Base-by-base conservation (phyloP, 2,888 invertebrate genomes). In the Drosophila algonquin region DNA sequence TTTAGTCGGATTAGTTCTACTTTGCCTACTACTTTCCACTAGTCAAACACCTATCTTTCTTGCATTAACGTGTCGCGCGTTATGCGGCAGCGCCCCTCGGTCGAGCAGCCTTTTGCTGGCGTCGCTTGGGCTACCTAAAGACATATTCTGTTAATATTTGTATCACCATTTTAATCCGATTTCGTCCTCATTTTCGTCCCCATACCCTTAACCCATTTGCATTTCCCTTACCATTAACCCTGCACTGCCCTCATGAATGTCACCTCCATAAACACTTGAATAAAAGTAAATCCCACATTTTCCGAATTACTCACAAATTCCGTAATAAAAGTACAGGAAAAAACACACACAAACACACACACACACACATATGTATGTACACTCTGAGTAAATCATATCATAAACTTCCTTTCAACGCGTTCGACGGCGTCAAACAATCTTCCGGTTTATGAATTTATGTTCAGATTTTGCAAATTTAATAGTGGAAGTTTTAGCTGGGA, bases 241-340 rank as follows among this genome's bases (percentile, higher is more conserved):
- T 53, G 57, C 70, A 70, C 45, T 70, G 71, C 40, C 46, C 65
- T 64, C 65, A 67, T 48, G 53, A 54, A 63, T 71, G 71, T 71
- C 71, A 57, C 65, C 64, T 65, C 50, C 65, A 65, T 65, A 40
- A 65, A 56, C 56, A 9, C 45, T 35, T n/a, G 46, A 40, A 54
- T 40, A 21, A 14, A 40, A 18, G 18, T 16, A 32, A 53, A 35
- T 14, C 40, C 14, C 40, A n/a, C 58, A 54, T 54, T 65, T 69
- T 67, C 54, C 65, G 75, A 80, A 76, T 85, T 74, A 71, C 69
- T 82, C 75, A 78, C 82, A 82, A 63, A 55, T 63, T 82, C 76
- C 65, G 71, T 73, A 71, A 74, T 76, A 74, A 76, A 82, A 40
- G 14, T 14, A 78, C 24, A 51, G 21, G 50, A 54, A 47, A 24